These are phyloP conservation scores for Agrotis segetum DNA, from an alignment of 2,888 invertebrate species.

Conservation along the genomic window DNA sequence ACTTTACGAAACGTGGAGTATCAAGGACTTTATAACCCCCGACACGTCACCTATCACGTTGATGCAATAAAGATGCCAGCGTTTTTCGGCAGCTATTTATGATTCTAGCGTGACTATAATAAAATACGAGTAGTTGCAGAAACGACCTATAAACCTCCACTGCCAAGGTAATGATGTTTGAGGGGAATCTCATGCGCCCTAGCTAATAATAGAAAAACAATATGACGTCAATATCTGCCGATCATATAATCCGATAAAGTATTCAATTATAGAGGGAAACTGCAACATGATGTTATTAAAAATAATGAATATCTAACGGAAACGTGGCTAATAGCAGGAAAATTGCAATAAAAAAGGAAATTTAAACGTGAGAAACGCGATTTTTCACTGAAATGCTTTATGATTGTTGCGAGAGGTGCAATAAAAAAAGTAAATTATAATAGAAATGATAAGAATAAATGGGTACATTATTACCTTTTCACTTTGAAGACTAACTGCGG, in stretches of 20 bases:
- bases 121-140: slow-evolving; percentile 36
- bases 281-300: slow-evolving; percentile 31
- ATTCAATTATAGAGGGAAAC: slow-evolving; percentile 15
- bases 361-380: neutral
- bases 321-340: slow-evolving; percentile 48
- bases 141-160: slow-evolving; percentile 41
- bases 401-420: slow-evolving; percentile 7
- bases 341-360: slow-evolving; percentile 33
- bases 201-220: slow-evolving; percentile 30
- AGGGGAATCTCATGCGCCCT: slow-evolving; percentile 28
- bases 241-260: slow-evolving; percentile 15
- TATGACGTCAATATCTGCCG: slow-evolving; percentile 20
- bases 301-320: slow-evolving; percentile 32
- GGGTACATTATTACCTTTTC: slow-evolving; percentile 31
- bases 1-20: slow-evolving; percentile 36
- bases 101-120: slow-evolving; percentile 50
- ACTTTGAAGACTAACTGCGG: slow-evolving; percentile 27
- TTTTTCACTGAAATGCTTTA: slow-evolving; percentile 22
- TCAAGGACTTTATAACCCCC: slow-evolving; percentile 51
- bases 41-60: slow-evolving; percentile 61
- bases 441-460: slow-evolving; percentile 33
- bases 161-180: slow-evolving; percentile 36
- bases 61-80: slow-evolving; percentile 51
- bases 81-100: slow-evolving; percentile 51
- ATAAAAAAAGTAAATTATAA: slow-evolving; percentile 25